Base-by-base conservation (phyloP, 2,797 vertebrate species). In the Diglossa cyanea region DNA sequence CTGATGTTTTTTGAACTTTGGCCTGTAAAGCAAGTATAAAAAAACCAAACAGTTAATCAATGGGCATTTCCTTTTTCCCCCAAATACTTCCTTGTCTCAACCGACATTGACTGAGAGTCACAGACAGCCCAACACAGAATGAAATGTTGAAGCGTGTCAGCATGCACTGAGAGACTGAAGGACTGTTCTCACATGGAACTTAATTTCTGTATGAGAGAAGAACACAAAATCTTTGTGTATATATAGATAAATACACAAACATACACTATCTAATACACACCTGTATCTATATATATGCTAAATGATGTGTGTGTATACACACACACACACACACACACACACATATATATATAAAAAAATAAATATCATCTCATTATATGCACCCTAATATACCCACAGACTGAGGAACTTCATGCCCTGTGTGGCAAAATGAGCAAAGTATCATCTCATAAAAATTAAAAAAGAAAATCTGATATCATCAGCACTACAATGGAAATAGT, bases 1-100 rank as follows among this genome's bases (percentile, higher is more conserved):
- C 98, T 99, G 90, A 99, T 97, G 5, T 97, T 98, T 98, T 98
- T 98, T 90, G 98, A 98, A 96, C 94, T 98, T 89, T 98, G 99
- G 70, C 99, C 99, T 99, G 91, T 53, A 96, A 97, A 93, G 90
- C 47, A 97, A 97, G 83, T 53, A 94, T 45, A 90, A 70, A 96
- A 82, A 48, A 93, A 15, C 37, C 88, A 71, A 91, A 47, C 66
- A 94, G 54, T 96, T 86, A 91, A 95, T 91, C 45, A 80, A 6
- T 6, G 5, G 17, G 47, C 47, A 61, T 16, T 45, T 55, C 74
- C 7, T 81, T 78, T 67, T 68, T n/a, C 60, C 9, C 58, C 35
- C 19, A 87, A 81, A 62, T 57, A 84, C 7, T 33, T 78, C 17
- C 15, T 71, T 51, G 44, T 68, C 73, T 75, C 37, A 85, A 61